These are phyloP conservation scores for Megaceryle torquata DNA, from an alignment of 2,113 vertebrate species.

Conservation along the genomic window DNA sequence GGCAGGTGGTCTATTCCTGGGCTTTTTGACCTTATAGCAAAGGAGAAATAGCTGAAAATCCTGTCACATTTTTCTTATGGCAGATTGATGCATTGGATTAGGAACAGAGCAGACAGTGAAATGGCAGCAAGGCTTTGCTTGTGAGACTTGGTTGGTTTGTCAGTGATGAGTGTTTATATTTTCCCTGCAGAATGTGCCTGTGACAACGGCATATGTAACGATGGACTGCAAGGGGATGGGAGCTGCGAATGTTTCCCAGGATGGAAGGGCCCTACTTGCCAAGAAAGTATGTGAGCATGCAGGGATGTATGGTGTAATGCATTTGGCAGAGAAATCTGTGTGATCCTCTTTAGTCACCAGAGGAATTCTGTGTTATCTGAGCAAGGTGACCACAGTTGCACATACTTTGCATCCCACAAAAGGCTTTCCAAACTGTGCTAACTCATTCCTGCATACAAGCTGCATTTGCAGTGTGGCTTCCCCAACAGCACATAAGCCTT, in stretches of 20 bases:
- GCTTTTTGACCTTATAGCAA: not conserved
- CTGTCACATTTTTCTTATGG: not conserved
- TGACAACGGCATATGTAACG: conserved; percentile 85
- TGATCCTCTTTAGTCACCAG: not conserved
- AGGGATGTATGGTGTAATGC: rapidly evolving
- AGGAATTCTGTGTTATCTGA: not conserved
- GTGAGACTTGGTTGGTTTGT: not conserved
- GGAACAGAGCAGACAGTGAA: not conserved
- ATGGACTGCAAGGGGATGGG: conserved; percentile 85
- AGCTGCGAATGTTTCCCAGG: conserved; percentile 86
- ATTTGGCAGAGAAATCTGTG: not conserved
- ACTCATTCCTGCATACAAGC: not conserved
- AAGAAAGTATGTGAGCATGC: conserved; percentile 74
- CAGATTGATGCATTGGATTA: not conserved
- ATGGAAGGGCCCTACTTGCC: conserved; percentile 86
- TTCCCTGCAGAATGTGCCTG: conserved; percentile 83
- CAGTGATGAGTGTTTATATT: not conserved
- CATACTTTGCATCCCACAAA: not conserved
- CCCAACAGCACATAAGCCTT: not conserved
- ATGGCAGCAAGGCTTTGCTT: not conserved
- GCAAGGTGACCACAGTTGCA: not conserved
- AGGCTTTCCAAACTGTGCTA: not conserved
- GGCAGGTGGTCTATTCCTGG: not conserved
- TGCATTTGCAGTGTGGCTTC: not conserved
- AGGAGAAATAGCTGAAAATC: not conserved